Evolutionary conservation across 2,797 vertebrate species (phyloP).

Genomic region (Artibeus lituratus): DNA sequence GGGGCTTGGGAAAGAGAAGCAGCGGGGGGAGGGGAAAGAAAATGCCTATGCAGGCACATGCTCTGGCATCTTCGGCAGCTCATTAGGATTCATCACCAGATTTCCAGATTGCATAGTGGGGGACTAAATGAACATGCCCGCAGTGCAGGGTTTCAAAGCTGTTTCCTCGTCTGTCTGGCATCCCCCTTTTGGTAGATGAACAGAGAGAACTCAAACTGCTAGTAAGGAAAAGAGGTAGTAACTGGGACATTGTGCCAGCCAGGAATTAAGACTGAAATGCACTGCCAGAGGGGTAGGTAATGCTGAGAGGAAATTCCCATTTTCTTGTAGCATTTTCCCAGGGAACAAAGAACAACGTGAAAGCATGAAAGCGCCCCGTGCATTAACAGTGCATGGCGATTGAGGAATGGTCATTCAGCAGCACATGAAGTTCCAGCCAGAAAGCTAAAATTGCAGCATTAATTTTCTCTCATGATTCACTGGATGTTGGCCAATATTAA

Average conservation of each 20-base stretch:
- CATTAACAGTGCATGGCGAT: background rate
- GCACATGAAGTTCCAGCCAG: background rate
- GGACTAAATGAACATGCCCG: background rate
- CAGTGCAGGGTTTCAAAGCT: constrained; percentile 47
- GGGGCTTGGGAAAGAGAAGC: constrained; percentile 64
- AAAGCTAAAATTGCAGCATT: constrained; percentile 28
- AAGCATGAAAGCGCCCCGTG: constrained; percentile 25
- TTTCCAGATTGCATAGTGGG: background rate
- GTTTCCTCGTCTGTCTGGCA: constrained; percentile 56
- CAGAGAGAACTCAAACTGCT: constrained; percentile 33
- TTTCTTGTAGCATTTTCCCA: constrained; percentile 46
- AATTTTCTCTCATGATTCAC: constrained; percentile 10
- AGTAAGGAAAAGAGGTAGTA: constrained; percentile 21
- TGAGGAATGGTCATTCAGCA: background rate
- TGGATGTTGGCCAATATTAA: background rate
- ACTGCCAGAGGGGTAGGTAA: background rate
- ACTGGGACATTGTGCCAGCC: background rate
- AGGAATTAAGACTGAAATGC: constrained; percentile 16
- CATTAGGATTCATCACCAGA: constrained; percentile 46
- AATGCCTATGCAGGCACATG: background rate
- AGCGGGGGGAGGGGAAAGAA: constrained; percentile 49
- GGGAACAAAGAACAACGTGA: constrained; percentile 54
- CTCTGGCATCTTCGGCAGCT: constrained; percentile 45
- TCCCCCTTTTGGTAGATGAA: constrained; percentile 31
- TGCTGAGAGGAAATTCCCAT: constrained; percentile 33